phyloP scores from a whole-genome alignment of 2,113 vertebrate species.

The Marcusenius ussheri region DNA sequence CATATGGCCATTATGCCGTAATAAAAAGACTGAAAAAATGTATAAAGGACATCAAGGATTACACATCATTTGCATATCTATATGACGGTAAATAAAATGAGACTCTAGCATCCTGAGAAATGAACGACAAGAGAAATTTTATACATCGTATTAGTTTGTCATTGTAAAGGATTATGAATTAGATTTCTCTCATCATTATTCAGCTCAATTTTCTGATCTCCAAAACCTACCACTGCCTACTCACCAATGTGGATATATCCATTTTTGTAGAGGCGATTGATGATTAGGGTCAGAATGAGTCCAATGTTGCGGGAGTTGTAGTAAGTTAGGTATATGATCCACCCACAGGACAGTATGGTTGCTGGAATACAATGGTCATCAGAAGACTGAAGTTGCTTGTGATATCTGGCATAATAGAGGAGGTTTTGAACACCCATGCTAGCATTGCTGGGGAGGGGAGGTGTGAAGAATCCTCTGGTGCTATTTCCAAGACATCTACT shows the following conservation, averaged over 20 bases:
- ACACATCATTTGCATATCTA: not conserved
- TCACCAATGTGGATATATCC: slow-evolving; percentile 97
- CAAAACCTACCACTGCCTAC: slow-evolving; percentile 35
- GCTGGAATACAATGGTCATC: slow-evolving; percentile 58
- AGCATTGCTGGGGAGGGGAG: not conserved
- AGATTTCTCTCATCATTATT: not conserved
- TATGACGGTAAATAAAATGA: not conserved
- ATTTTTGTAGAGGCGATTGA: slow-evolving; percentile 93
- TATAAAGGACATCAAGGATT: not conserved
- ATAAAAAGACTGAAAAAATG: not conserved
- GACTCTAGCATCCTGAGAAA: not conserved
- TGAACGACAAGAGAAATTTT: not conserved
- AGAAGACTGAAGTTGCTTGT: not conserved
- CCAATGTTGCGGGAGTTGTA: slow-evolving; percentile 98
- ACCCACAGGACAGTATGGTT: slow-evolving; percentile 97
- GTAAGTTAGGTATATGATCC: slow-evolving; percentile 98
- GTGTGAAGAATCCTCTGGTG: not conserved
- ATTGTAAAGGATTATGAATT: not conserved
- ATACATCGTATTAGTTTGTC: not conserved
- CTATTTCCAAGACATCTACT: not conserved
- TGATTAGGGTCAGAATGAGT: slow-evolving; percentile 88
- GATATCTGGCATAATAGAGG: not conserved
- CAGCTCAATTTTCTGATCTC: not conserved
- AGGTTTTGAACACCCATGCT: not conserved
- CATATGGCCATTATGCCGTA: not conserved